Conservation (phyloP, 2,888 invertebrate genomes). For the Drosophila prolongata region DNA sequence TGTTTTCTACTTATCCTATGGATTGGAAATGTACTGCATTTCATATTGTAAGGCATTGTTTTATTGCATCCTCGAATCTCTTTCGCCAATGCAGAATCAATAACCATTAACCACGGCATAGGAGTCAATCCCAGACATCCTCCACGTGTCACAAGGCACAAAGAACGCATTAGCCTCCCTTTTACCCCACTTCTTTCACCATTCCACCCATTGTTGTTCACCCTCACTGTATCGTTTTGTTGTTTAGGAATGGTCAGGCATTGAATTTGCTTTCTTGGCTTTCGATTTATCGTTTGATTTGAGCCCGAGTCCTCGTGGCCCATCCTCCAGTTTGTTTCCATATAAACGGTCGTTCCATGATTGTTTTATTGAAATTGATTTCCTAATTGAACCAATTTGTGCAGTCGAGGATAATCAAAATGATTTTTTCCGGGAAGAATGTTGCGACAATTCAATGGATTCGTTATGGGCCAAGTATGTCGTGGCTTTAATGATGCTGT, state of each 20-base stretch:
- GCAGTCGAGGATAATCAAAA: conserved; percentile 44
- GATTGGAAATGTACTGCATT: too few relatives aligned
- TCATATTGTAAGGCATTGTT: background rate
- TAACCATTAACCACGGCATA: conserved; percentile 19
- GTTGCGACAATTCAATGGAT: conserved; percentile 22
- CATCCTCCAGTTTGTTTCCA: background rate
- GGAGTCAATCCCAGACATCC: conserved; percentile 11
- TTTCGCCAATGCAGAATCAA: conserved; percentile 18
- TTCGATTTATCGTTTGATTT: conserved; percentile 30
- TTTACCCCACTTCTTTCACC: background rate
- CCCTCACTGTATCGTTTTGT: conserved; percentile 31
- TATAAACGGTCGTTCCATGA: conserved; percentile 17
- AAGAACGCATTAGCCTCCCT: conserved; percentile 23
- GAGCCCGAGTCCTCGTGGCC: conserved; percentile 40
- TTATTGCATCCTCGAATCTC: background rate
- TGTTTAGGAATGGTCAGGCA: conserved; percentile 59
- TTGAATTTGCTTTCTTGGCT: conserved; percentile 57
- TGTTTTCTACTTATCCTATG: too few relatives aligned
- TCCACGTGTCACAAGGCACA: conserved; percentile 15
- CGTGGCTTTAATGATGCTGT: background rate
- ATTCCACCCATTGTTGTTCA: conserved; percentile 25
- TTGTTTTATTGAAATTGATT: conserved; percentile 62
- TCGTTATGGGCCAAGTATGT: background rate
- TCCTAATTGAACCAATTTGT: conserved; percentile 67
- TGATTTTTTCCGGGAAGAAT: conserved; percentile 37